Evolutionary conservation across 2,113 vertebrate species (phyloP).

Genomic region (Ictalurus furcatus): DNA sequence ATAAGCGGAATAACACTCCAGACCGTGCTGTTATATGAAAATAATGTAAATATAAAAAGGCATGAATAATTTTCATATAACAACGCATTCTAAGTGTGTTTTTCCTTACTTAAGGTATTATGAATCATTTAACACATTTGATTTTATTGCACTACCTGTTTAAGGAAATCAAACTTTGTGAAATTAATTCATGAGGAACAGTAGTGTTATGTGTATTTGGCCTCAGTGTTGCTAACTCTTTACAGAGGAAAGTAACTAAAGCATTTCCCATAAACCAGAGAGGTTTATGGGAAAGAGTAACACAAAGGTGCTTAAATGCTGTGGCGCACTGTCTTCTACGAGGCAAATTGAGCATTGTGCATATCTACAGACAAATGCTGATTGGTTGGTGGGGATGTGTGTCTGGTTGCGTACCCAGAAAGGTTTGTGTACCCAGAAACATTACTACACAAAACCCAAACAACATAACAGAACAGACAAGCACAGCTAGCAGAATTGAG

Average conservation of each 20-base stretch:
- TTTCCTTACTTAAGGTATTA: neutral
- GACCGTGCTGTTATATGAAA: neutral
- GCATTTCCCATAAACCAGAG: too few relatives aligned
- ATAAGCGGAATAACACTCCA: too few relatives aligned
- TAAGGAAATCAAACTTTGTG: too few relatives aligned
- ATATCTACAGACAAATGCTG: too few relatives aligned
- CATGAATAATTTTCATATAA: neutral
- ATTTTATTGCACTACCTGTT: neutral
- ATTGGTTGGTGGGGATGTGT: too few relatives aligned
- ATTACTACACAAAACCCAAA: neutral
- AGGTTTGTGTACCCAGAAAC: too few relatives aligned
- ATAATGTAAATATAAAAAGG: neutral
- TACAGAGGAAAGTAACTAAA: neutral
- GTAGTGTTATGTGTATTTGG: too few relatives aligned
- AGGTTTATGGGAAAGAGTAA: too few relatives aligned
- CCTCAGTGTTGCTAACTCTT: neutral
- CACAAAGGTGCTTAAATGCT: too few relatives aligned
- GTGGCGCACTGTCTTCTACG: too few relatives aligned
- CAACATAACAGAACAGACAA: neutral
- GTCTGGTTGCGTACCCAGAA: neutral
- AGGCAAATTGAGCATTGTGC: too few relatives aligned
- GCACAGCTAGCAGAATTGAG: neutral
- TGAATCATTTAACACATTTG: neutral
- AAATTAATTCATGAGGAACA: too few relatives aligned
- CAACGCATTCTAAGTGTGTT: neutral